Base-by-base conservation (phyloP, 2,113 vertebrate species). In the Amblyornis subalaris region DNA sequence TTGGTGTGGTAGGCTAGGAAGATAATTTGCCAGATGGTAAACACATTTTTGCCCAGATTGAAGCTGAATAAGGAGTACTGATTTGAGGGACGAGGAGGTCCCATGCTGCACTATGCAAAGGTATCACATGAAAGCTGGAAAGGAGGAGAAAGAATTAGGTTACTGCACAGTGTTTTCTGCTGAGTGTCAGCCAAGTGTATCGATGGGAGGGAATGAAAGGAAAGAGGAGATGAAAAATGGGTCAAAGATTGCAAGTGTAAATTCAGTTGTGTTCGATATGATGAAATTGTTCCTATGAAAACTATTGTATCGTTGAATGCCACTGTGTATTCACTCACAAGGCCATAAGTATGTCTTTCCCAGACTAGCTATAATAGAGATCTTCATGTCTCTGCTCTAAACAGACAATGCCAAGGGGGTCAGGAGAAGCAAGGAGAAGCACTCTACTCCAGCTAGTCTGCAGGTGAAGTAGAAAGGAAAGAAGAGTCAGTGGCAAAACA, bases 1-100 rank as follows among this genome's bases (percentile, higher is more conserved):
- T 90, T 88, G 92, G 95, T 88, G 92, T 93, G 88, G 96, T 67
- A 77, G 76, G 33, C 69, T 69, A 36, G 36, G 83, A 90, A 90
- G 90, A 86, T 64, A 88, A 95, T 96, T 96, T 96, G 92, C 95
- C 96, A 96, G 95, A 96, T 93, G 92, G 90, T 65, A 94, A 94
- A 86, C 87, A 85, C 82, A 88, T 94, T 96, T 96, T 94, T 96
- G 82, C 64, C 75, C 73, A 80, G 85, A 89, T 29, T 93, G 88
- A 44, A 51, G 82, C 62, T 81, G 74, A 94, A 80, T 44, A 69
- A 92, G 67, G 60, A 95, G 47, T 19, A 62, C 38, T 50, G 78
- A 90, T 85, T 83, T 5, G 17, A 82, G 58, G 60, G 42, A 53
- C 0, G 0, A 85, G 38, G 44, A 48, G 24, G 38, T 96, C 78